Evolutionary conservation across 2,113 vertebrate species (phyloP).

Genomic region (Ginglymostoma cirratum): DNA sequence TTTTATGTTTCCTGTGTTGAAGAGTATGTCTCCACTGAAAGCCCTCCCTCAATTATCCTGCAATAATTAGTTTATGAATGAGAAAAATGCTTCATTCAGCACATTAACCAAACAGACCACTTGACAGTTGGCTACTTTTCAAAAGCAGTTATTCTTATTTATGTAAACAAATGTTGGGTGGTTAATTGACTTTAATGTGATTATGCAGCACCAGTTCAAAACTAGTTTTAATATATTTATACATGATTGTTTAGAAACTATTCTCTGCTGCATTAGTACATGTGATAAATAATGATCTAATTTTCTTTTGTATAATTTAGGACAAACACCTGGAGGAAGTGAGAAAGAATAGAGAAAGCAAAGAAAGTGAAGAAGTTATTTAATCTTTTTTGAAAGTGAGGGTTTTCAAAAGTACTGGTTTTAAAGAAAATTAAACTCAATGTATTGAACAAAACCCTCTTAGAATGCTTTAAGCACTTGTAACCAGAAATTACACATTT

Average conservation of each 20-base stretch:
- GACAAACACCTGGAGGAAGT: conserved; percentile 93
- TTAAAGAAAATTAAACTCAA: conserved; percentile 9
- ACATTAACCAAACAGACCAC: neutral
- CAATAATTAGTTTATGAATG: neutral
- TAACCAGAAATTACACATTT: neutral
- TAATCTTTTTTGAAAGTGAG: conserved; percentile 1
- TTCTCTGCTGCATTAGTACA: neutral
- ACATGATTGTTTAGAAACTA: neutral
- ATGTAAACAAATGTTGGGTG: neutral
- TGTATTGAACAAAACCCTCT: neutral
- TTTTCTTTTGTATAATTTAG: conserved; percentile 49
- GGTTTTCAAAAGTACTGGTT: conserved; percentile 1
- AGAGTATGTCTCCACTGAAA: neutral
- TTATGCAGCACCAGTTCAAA: neutral
- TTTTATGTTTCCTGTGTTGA: neutral
- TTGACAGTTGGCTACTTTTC: neutral
- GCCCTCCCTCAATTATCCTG: neutral
- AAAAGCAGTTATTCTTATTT: neutral
- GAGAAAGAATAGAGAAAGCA: conserved; percentile 85
- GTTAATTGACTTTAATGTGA: neutral
- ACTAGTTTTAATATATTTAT: neutral
- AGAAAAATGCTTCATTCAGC: neutral
- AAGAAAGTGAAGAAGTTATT: conserved; percentile 57
- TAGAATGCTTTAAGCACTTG: neutral
- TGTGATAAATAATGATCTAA: neutral